Evolutionary conservation across 2,797 vertebrate species (phyloP).

Genomic region (Poeciliopsis paucimaculata): DNA sequence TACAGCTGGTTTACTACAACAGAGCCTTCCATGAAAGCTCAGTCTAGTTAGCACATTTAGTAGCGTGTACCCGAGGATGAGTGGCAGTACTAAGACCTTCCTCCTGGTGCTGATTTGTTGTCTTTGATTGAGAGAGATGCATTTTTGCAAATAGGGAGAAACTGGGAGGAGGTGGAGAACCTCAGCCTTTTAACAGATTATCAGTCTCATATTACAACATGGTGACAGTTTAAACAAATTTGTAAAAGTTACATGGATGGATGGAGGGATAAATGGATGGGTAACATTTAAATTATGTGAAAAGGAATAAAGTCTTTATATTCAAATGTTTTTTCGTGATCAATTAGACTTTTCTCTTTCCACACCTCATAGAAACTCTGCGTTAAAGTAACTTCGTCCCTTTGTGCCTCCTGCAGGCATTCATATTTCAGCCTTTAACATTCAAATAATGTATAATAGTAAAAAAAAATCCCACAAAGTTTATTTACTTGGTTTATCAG

Average conservation of each 20-base stretch:
- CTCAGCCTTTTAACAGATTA: too few species aligned
- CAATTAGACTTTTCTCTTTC: background rate
- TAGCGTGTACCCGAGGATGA: too few species aligned
- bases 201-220: too few species aligned
- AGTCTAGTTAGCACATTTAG: too few species aligned
- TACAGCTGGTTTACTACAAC: too few species aligned
- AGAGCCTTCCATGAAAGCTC: too few species aligned
- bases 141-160: too few species aligned
- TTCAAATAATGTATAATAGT: background rate
- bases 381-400: background rate
- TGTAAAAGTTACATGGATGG: background rate
- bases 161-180: too few species aligned
- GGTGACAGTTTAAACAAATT: too few species aligned
- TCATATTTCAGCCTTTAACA: background rate
- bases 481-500: background rate
- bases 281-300: background rate
- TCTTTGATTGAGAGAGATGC: too few species aligned
- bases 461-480: background rate
- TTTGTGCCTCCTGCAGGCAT: background rate
- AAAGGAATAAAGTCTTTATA: background rate
- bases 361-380: background rate
- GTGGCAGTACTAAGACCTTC: too few species aligned
- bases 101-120: too few species aligned
- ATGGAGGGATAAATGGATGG: background rate
- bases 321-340: background rate